Percentiles rank a stretch among this genome's conserved stretches.
Conservation (phyloP, 2,888 invertebrate genomes). For the Melanotus villosus region DNA sequence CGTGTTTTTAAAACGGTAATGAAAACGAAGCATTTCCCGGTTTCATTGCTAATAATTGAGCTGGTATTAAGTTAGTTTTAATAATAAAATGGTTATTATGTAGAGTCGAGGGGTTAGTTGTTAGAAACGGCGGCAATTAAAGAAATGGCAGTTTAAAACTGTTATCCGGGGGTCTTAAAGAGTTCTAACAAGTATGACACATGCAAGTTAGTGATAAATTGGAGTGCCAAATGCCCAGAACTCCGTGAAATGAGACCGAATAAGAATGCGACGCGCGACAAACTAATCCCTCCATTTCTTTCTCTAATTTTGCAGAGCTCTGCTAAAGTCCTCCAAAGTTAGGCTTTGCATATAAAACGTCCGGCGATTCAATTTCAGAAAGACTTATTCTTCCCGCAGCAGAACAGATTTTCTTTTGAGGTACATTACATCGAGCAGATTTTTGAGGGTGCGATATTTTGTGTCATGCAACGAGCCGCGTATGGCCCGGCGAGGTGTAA, state of each 20-base stretch:
- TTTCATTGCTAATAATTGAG: not conserved
- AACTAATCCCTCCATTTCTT: constrained; percentile 66
- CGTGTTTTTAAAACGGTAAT: not conserved
- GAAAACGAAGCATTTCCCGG: not conserved
- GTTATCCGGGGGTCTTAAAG: constrained; percentile 42
- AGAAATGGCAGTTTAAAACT: constrained; percentile 45
- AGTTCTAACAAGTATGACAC: constrained; percentile 55
- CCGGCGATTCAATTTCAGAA: constrained; percentile 63
- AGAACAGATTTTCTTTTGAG: constrained; percentile 42
- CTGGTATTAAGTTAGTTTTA: not conserved
- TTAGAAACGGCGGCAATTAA: constrained; percentile 32
- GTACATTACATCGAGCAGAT: constrained; percentile 40
- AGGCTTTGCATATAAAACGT: constrained; percentile 66
- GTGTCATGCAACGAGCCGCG: constrained; percentile 39
- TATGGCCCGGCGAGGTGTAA: constrained; percentile 51
- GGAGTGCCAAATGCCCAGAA: constrained; percentile 61
- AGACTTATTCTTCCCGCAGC: constrained; percentile 41
- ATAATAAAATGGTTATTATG: not conserved
- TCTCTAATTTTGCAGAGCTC: constrained; percentile 66
- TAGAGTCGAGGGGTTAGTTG: not conserved
- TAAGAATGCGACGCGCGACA: constrained; percentile 64
- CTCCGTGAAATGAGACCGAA: constrained; percentile 65
- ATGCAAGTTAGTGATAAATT: constrained; percentile 61
- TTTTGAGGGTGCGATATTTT: constrained; percentile 44
- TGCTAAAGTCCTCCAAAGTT: constrained; percentile 63